Conservation (phyloP, 2,888 invertebrate species). For the Dolichomitus sp. region DNA sequence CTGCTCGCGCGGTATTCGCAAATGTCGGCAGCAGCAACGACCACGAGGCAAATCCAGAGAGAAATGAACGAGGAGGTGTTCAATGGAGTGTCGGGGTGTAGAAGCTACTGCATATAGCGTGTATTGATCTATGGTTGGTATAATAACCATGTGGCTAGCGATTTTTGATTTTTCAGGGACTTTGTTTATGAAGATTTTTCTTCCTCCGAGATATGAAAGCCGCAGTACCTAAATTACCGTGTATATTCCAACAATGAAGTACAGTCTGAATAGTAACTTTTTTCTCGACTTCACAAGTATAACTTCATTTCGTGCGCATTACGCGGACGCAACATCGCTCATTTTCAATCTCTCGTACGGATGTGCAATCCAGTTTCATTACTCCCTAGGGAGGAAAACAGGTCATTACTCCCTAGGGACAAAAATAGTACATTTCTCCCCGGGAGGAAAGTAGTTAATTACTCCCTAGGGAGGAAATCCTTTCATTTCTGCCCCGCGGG, state of each 20-base stretch:
- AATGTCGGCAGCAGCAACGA: constrained; percentile 12
- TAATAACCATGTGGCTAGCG: constrained; percentile 13
- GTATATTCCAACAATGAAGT: not conserved
- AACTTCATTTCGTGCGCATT: no score
- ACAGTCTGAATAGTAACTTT: no score
- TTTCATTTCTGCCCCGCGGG: no score
- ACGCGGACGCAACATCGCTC: no score
- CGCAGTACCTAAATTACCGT: not conserved
- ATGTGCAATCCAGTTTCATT: no score
- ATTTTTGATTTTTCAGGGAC: constrained; percentile 19
- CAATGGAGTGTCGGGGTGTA: constrained; percentile 64
- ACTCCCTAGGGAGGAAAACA: no score
- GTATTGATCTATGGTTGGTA: constrained; percentile 65
- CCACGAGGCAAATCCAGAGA: constrained; percentile 24
- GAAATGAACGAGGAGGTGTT: constrained; percentile 53
- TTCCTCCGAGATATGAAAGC: not conserved
- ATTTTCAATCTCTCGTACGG: no score
- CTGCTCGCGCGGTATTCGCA: constrained; percentile 18
- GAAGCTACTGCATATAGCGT: constrained; percentile 45
- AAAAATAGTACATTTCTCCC: no score
- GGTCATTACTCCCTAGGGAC: no score
- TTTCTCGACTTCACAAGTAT: no score
- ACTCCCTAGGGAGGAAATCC: no score
- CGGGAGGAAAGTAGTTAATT: no score
- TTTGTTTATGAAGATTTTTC: not conserved